These are phyloP conservation scores for Brachionus koreanus DNA, from an alignment of 1,140 invertebrate species.

Conservation along the genomic window DNA sequence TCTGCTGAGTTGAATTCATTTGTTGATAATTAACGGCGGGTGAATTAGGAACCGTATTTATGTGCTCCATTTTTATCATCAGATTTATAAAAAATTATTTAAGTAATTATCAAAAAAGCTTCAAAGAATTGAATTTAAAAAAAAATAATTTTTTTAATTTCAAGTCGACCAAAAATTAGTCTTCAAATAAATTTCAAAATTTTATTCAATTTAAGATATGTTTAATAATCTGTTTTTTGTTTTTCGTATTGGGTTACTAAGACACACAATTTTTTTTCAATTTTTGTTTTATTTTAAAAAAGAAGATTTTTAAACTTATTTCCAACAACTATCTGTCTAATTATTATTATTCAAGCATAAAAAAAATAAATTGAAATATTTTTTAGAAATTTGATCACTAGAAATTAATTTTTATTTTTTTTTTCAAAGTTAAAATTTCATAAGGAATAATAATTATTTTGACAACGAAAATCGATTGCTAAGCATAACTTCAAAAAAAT, in stretches of 20 bases:
- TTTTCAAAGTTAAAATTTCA: neutral
- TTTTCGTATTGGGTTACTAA: too few relatives aligned
- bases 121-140: neutral
- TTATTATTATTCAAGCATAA: neutral
- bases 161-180: neutral
- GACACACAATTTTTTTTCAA: too few relatives aligned
- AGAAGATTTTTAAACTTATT: too few relatives aligned
- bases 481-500: neutral
- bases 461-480: neutral
- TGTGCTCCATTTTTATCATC: constrained; percentile 2
- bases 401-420: neutral
- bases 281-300: too few relatives aligned
- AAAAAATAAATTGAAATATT: neutral
- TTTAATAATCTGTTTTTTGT: too few relatives aligned
- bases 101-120: constrained; percentile 9
- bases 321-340: neutral
- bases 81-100: neutral
- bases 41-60: neutral
- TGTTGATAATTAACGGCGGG: neutral
- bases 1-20: neutral
- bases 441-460: neutral
- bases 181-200: too few relatives aligned
- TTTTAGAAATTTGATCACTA: neutral
- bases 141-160: neutral
- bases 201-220: too few relatives aligned